Evolutionary conservation across 2,797 vertebrate species (phyloP), one percentile per base, ranked within the genome.

Genomic region (Paratrypauchen microcephalus): DNA sequence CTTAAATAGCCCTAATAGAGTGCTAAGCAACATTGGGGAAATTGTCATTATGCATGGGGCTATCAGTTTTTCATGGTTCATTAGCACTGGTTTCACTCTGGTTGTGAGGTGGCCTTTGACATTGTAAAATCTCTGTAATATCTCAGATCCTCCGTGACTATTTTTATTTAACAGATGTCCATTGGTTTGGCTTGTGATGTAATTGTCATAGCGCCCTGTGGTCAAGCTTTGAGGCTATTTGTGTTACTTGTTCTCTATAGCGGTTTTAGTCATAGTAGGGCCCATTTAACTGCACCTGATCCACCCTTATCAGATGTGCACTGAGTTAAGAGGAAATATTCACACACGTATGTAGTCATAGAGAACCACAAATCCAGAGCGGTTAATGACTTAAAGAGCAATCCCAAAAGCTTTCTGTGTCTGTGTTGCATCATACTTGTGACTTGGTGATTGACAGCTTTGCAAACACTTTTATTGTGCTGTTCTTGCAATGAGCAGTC

Each of bases 11-110:
- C 41, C 13, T 45, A 82, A 89, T 91, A 93, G 90, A 91, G 84
- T 75, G 79, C 82, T 81, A 76, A 85, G 81, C 81, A 85, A 85
- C 84, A 91, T 52, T 4, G 86, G 83, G 78, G 91, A 90, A 86
- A 92, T 82, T 78, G 76, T 81, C 87, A 90, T 92, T 36, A 13
- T 93, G 85, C 83, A 69, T 79, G 81, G 78, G 81, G 89, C 91
- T 89, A 92, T 93, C 88, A 85, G 80, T 76, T 83, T 91, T 93
- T 92, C 90, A 91, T 90, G 86, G 90, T 86, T 88, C 87, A 93
- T 93, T 93, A 45, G 41, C 13, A 45, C 15, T 93, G 90, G 92
- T 92, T 83, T 52, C 50, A 21, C 19, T 50, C 48, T 21, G 50
- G 50, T n/a, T 21, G 19, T 52, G 82, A 86, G 81, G 76, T 84